These are phyloP conservation scores for Aptenodytes patagonicus DNA, from an alignment of 2,113 vertebrate species.

Conservation along the genomic window DNA sequence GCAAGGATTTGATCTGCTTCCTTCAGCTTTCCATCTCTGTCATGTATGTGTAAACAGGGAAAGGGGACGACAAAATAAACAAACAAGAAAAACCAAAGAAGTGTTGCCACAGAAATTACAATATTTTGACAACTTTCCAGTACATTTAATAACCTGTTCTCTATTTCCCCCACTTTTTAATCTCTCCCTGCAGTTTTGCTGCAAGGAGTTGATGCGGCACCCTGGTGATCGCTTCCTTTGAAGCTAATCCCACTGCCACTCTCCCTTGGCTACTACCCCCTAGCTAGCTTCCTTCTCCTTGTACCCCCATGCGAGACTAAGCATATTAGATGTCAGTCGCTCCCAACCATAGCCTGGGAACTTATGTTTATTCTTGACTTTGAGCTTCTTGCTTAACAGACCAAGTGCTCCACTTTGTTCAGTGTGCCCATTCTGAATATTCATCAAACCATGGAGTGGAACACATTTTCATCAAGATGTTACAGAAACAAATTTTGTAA, in stretches of 20 bases:
- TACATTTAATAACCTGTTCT: constrained; percentile 39
- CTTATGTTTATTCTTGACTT: constrained; percentile 9
- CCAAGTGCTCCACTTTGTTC: constrained; percentile 22
- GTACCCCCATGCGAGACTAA: constrained; percentile 18
- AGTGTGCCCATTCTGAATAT: neutral
- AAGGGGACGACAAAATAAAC: neutral
- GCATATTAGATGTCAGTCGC: neutral
- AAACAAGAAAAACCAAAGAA: neutral
- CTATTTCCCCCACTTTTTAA: constrained; percentile 4
- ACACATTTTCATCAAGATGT: constrained; percentile 8
- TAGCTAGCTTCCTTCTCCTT: constrained; percentile 7
- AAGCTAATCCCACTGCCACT: constrained; percentile 34
- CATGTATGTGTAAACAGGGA: neutral
- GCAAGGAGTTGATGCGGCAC: neutral
- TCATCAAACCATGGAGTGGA: neutral
- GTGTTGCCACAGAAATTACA: neutral
- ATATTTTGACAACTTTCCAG: constrained; percentile 17
- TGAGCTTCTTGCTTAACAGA: constrained; percentile 18
- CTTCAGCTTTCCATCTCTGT: constrained; percentile 89
- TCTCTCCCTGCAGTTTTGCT: constrained; percentile 17
- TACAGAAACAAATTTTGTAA: neutral
- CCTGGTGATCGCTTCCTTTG: constrained; percentile 26
- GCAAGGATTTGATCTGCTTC: constrained; percentile 94
- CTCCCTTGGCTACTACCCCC: neutral
- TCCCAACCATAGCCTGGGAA: constrained; percentile 10